These are phyloP conservation scores for human (Homo sapiens) DNA, from an alignment of 2,113 vertebrate species.

Conservation along the genomic window GRCh38 chr9:22340001-22340500, in stretches of 20 bases:
- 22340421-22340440: constrained; percentile 13
- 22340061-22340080: too few relatives aligned
- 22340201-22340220: background rate
- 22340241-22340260: background rate
- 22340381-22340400: background rate
- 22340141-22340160: background rate
- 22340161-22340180: background rate
- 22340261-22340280: background rate
- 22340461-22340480: background rate
- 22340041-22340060: too few relatives aligned
- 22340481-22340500: background rate
- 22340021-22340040: too few relatives aligned
- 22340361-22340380: background rate
- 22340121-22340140: background rate
- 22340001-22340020: too few relatives aligned
- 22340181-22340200: background rate
- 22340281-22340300: background rate
- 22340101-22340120: background rate
- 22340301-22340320: background rate
- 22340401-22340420: background rate
- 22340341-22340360: background rate
- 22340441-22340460: background rate
- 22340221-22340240: background rate
- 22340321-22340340: background rate
- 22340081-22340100: too few relatives aligned